Percentiles rank a stretch among this genome's conserved stretches.
These are phyloP conservation scores for Aphelenchoides fujianensis DNA, from an alignment of 1,140 invertebrate genomes.

Conservation along the genomic window DNA sequence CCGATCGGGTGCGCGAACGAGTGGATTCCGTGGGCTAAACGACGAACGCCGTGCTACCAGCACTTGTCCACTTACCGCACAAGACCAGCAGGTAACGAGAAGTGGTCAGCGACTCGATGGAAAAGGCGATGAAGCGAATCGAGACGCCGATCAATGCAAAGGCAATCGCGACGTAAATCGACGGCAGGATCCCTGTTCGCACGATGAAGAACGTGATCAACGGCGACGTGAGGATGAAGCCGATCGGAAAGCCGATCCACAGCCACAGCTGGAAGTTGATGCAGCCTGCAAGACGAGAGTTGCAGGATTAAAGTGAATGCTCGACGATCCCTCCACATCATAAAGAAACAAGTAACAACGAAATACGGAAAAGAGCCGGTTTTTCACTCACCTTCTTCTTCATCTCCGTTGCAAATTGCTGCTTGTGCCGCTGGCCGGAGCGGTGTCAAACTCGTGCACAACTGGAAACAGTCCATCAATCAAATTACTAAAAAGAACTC, in stretches of 20 bases:
- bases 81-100: constrained; percentile 13
- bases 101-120: neutral
- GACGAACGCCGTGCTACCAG: neutral
- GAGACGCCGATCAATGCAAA: constrained; percentile 10
- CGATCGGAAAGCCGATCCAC: neutral
- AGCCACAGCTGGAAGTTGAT: neutral
- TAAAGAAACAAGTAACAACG: too few species aligned
- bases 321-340: too few species aligned
- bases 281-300: neutral
- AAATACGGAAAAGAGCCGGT: too few species aligned
- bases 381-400: too few species aligned
- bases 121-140: constrained; percentile 1
- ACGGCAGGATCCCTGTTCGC: neutral
- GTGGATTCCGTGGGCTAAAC: neutral
- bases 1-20: constrained; percentile 12
- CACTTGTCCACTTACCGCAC: neutral
- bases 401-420: neutral
- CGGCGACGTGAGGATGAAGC: neutral
- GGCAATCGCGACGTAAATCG: constrained; percentile 5
- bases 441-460: neutral
- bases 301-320: too few species aligned
- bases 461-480: neutral
- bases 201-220: constrained; percentile 2
- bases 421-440: neutral
- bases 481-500: neutral